A percentile compares a stretch with the other conserved stretches of the same genome.
Evolutionary conservation across 2,888 invertebrate species (phyloP).

Genomic region (Allygus modestus): DNA sequence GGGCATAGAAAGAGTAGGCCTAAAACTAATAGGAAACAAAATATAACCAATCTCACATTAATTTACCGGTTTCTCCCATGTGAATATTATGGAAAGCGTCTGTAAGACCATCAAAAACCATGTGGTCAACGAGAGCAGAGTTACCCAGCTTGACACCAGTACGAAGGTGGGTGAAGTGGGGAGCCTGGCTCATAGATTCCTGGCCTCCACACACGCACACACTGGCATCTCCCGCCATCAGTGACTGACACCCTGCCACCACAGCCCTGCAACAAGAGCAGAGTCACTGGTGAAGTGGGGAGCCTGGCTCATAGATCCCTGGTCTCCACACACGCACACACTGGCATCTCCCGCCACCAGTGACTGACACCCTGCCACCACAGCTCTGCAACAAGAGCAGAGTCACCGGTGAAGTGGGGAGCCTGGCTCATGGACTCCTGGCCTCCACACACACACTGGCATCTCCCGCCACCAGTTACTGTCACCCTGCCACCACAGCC

Average conservation of each 20-base stretch:
- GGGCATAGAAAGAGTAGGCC: too few species aligned
- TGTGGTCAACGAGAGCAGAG: conserved; percentile 80
- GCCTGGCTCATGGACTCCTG: conserved; percentile 90
- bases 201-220: conserved; percentile 89
- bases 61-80: conserved; percentile 87
- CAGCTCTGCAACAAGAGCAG: conserved; percentile 80
- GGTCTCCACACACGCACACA: conserved; percentile 87
- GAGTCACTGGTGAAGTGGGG: conserved; percentile 83
- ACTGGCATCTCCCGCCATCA: conserved; percentile 81
- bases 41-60: background rate
- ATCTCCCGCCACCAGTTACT: conserved; percentile 83
- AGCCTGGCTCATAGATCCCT: conserved; percentile 89
- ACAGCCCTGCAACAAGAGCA: conserved; percentile 81
- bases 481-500: conserved; percentile 82
- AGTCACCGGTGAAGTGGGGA: conserved; percentile 83
- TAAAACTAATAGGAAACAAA: too few species aligned
- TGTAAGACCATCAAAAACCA: conserved; percentile 84
- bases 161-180: conserved; percentile 82
- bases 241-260: conserved; percentile 82
- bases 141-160: conserved; percentile 83
- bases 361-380: conserved; percentile 82
- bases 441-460: conserved; percentile 85
- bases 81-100: conserved; percentile 86
- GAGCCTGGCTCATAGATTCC: conserved; percentile 89
- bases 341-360: conserved; percentile 82